Conservation (phyloP, 2,797 vertebrate genomes). For the Coilia nasus region DNA sequence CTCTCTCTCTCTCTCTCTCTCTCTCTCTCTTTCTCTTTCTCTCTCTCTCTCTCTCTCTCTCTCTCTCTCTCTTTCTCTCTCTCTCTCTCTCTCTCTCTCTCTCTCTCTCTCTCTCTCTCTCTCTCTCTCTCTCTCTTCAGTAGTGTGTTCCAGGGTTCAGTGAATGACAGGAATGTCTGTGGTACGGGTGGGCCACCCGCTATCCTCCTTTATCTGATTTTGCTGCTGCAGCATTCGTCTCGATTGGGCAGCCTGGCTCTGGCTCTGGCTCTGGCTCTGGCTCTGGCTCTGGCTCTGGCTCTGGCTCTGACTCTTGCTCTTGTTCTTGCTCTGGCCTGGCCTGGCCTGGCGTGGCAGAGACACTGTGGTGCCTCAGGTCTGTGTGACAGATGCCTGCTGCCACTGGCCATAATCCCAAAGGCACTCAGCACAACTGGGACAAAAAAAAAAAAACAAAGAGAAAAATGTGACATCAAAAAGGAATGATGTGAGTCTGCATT, state of each 20-base stretch:
- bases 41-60: slow-evolving; percentile 35
- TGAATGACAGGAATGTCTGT: slow-evolving; percentile 73
- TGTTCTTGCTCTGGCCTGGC: neutral
- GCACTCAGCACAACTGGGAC: too few relatives aligned
- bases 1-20: neutral
- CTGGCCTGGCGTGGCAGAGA: slow-evolving; percentile 21
- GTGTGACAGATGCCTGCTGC: slow-evolving; percentile 11
- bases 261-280: slow-evolving; percentile 9
- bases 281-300: neutral
- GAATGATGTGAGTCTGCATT: neutral
- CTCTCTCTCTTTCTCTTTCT: slow-evolving; percentile 6
- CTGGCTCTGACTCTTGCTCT: too few relatives aligned
- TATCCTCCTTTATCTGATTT: slow-evolving; percentile 72
- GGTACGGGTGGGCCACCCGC: slow-evolving; percentile 55
- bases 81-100: slow-evolving; percentile 31
- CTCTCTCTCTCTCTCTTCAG: neutral
- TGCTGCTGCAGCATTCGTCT: slow-evolving; percentile 60
- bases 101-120: slow-evolving; percentile 25
- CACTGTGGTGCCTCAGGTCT: slow-evolving; percentile 7
- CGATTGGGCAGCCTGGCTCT: slow-evolving; percentile 54
- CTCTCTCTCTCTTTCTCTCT: slow-evolving; percentile 35
- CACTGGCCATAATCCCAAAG: slow-evolving; percentile 1
- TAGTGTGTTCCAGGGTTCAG: slow-evolving; percentile 67
- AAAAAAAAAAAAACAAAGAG: neutral
- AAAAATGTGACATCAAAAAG: neutral